Conservation (phyloP, 2,113 vertebrate genomes). For the Chaetorhynchus papuensis region DNA sequence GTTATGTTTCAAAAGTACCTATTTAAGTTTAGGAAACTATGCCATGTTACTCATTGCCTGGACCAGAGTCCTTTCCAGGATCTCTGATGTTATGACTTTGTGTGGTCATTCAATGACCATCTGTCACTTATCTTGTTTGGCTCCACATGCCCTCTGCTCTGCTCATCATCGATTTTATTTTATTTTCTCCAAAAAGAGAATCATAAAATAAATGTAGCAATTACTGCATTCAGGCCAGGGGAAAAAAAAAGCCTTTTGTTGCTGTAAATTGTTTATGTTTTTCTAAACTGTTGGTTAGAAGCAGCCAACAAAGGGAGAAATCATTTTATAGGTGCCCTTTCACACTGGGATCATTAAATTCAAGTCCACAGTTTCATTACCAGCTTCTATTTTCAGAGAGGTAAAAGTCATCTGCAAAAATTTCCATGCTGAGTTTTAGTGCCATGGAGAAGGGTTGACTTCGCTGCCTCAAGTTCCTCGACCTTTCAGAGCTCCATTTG, state of each 20-base stretch:
- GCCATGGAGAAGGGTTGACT: background rate
- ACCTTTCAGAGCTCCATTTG: background rate
- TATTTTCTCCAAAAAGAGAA: background rate
- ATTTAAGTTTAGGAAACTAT: conserved; percentile 11
- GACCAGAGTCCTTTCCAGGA: background rate
- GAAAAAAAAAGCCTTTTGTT: background rate
- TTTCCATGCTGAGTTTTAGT: background rate
- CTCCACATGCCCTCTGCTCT: background rate
- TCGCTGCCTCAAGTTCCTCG: background rate
- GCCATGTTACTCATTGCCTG: background rate
- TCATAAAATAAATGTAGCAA: conserved; percentile 37
- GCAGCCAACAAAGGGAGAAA: conserved; percentile 16
- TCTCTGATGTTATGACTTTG: background rate
- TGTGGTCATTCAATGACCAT: conserved; percentile 32
- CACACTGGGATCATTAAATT: conserved; percentile 30
- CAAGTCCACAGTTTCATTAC: conserved; percentile 2
- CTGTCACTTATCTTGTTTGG: conserved; percentile 47
- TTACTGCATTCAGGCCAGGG: conserved; percentile 8
- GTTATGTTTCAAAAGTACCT: conserved; percentile 7
- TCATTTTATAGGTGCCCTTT: conserved; percentile 15
- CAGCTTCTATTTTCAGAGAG: conserved; percentile 24
- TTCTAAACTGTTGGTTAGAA: conserved; percentile 26
- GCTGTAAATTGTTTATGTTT: conserved; percentile 35
- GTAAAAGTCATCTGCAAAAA: conserved; percentile 7
- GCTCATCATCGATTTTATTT: background rate